Percentiles rank a stretch among this genome's conserved stretches.
phyloP scores from a whole-genome alignment of 2,888 invertebrate genomes.

The Hesperia comma region DNA sequence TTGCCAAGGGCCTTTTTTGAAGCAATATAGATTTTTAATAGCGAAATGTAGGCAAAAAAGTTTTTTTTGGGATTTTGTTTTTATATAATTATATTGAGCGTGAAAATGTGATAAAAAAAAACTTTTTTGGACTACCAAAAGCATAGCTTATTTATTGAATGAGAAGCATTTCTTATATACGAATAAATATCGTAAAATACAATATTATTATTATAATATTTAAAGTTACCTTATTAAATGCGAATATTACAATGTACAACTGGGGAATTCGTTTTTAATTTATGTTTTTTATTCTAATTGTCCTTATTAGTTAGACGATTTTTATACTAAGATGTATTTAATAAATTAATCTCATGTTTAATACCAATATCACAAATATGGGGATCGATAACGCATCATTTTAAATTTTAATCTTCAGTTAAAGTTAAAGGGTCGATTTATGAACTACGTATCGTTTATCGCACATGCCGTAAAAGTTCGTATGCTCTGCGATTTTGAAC shows the following conservation, averaged over 20 bases:
- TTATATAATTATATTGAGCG: not conserved
- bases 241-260: not conserved
- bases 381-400: not conserved
- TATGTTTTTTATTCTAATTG: not conserved
- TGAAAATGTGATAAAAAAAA: not conserved
- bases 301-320: not conserved
- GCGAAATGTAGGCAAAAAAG: not conserved
- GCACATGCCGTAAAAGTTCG: not conserved
- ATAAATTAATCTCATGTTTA: not conserved
- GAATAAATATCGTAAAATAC: not conserved
- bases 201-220: not conserved
- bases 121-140: not conserved
- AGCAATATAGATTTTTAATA: conserved; percentile 10
- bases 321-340: not conserved
- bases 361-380: not conserved
- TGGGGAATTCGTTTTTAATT: conserved; percentile 1
- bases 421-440: not conserved
- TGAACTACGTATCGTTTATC: not conserved
- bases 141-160: conserved; percentile 6
- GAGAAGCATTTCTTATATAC: conserved; percentile 6
- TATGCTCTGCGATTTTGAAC: conserved; percentile 1
- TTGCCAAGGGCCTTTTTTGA: not conserved
- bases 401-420: not conserved
- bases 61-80: not conserved
- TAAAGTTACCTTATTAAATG: conserved; percentile 6